A percentile compares a stretch with the other conserved stretches of the same genome.
Conservation (phyloP, 2,797 vertebrate species). For the Sebastes iracundus region DNA sequence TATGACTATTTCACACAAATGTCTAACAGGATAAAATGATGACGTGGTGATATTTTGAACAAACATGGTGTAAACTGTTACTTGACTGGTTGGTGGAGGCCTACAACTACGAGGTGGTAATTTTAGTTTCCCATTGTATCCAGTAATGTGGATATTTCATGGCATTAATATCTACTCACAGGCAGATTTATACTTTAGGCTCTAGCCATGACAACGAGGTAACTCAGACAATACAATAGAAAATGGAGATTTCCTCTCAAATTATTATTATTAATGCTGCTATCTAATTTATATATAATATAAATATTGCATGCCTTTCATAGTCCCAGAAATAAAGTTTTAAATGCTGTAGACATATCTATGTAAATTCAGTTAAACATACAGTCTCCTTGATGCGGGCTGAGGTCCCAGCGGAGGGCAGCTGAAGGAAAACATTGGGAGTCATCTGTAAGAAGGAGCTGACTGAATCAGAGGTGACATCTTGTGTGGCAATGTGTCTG, state of each 20-base stretch:
- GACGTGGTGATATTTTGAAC: too few species aligned
- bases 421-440: conserved; percentile 27
- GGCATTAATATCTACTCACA: not conserved
- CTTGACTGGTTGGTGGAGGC: too few species aligned
- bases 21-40: too few species aligned
- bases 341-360: not conserved
- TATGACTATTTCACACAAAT: too few species aligned
- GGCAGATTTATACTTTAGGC: not conserved
- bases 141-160: not conserved
- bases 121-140: not conserved
- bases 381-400: conserved; percentile 11
- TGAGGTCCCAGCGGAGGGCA: not conserved
- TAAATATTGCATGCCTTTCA: not conserved
- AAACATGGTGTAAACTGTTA: too few species aligned
- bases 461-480: conserved; percentile 54
- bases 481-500: conserved; percentile 40
- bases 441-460: conserved; percentile 15
- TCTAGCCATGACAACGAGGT: not conserved
- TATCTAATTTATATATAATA: not conserved
- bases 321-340: not conserved
- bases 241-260: not conserved
- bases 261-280: not conserved
- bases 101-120: too few species aligned
- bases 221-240: not conserved
- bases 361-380: conserved; percentile 24